A percentile compares a stretch with the other conserved stretches of the same genome.
phyloP scores from a whole-genome alignment of 2,113 vertebrate genomes.

The Perca flavescens region DNA sequence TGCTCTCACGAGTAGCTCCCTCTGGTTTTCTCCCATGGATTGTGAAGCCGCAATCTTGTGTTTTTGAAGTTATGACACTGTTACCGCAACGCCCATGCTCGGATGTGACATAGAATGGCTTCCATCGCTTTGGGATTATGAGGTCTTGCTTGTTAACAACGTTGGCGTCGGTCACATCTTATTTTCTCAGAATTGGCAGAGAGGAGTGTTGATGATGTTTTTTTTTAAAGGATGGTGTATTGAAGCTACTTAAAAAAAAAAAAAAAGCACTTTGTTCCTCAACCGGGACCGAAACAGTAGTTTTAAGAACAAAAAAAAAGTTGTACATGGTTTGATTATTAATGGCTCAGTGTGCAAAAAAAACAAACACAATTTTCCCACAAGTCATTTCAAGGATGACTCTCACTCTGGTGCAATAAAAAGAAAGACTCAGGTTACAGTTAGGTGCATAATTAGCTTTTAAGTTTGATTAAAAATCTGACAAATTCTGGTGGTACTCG shows the following conservation, averaged over 20 bases:
- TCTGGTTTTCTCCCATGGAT: conserved; percentile 48
- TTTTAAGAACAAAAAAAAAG: neutral
- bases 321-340: neutral
- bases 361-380: neutral
- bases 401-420: neutral
- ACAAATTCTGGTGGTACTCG: neutral
- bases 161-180: conserved; percentile 10
- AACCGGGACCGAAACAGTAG: neutral
- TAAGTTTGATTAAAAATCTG: neutral
- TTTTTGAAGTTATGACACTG: conserved; percentile 1
- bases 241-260: neutral
- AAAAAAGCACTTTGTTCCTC: neutral
- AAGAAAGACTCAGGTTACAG: neutral
- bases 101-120: conserved; percentile 12
- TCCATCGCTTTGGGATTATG: conserved; percentile 17
- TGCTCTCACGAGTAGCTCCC: conserved; percentile 48
- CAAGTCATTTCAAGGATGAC: neutral
- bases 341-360: neutral
- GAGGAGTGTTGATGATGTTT: neutral
- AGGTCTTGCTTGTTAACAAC: conserved; percentile 15
- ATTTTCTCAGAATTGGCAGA: conserved; percentile 9
- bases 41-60: conserved; percentile 38
- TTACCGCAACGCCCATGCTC: conserved; percentile 40
- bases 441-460: conserved; percentile 10
- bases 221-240: neutral